phyloP scores from a whole-genome alignment of 2,113 vertebrate species.

The Neodontobutis hainanensis region DNA sequence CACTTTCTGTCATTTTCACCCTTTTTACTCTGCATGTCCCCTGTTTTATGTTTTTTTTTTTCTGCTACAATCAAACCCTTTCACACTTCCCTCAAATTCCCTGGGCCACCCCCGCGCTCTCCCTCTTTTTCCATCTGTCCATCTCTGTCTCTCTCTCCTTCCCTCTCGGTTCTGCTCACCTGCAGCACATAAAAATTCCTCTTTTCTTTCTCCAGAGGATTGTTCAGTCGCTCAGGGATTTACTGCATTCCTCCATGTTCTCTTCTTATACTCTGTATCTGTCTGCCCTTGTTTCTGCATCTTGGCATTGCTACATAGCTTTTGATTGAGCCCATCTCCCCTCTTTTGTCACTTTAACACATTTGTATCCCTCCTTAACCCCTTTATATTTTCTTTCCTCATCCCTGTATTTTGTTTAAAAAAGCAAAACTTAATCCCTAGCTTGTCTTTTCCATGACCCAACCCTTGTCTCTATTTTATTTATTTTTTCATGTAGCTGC shows the following conservation, averaged over 20 bases:
- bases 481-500: constrained; percentile 37
- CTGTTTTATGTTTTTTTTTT: constrained; percentile 19
- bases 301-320: constrained; percentile 64
- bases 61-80: constrained; percentile 65
- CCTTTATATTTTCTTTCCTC: constrained; percentile 47
- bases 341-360: constrained; percentile 68
- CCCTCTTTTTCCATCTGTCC: constrained; percentile 70
- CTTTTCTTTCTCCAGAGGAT: constrained; percentile 81
- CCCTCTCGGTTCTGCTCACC: constrained; percentile 78
- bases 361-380: constrained; percentile 60
- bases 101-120: constrained; percentile 67
- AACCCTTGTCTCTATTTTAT: constrained; percentile 43
- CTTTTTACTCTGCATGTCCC: constrained; percentile 61
- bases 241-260: constrained; percentile 80
- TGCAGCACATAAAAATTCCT: constrained; percentile 88
- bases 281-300: constrained; percentile 44
- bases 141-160: constrained; percentile 53
- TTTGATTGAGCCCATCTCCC: constrained; percentile 45
- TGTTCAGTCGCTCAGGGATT: constrained; percentile 77
- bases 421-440: constrained; percentile 51
- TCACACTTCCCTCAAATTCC: constrained; percentile 69
- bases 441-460: constrained; percentile 56
- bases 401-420: constrained; percentile 39
- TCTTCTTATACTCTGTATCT: constrained; percentile 62
- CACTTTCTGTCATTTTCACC: constrained; percentile 56